Evolutionary conservation across 2,797 vertebrate genomes (phyloP).

Genomic region (Cichlasoma orientale): DNA sequence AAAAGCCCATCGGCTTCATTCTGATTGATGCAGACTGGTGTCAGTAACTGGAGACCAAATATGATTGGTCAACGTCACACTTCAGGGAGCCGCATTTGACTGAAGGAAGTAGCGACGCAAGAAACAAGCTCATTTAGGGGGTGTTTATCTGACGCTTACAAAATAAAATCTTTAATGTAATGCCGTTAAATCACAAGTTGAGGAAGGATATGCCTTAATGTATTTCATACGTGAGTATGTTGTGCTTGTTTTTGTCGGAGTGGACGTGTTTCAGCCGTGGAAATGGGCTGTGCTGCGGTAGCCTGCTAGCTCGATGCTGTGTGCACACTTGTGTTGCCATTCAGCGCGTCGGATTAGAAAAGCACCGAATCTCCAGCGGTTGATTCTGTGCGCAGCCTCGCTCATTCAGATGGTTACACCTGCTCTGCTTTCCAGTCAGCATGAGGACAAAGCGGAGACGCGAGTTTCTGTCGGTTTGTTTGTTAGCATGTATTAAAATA

Average conservation of each 20-base stretch:
- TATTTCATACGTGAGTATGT: constrained; percentile 76
- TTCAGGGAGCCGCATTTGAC: constrained; percentile 37
- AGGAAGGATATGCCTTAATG: constrained; percentile 70
- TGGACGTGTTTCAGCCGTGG: rapidly evolving
- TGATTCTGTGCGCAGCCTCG: not conserved
- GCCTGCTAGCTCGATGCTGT: constrained; percentile 33
- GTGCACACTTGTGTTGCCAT: not conserved
- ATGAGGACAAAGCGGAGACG: not conserved
- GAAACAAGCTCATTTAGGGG: not conserved
- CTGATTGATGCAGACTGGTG: not conserved
- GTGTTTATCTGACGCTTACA: constrained; percentile 2
- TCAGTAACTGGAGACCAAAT: not conserved
- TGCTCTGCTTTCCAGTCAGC: not conserved
- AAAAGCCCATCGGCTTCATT: not conserved
- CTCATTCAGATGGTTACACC: rapidly evolving
- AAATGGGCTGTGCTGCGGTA: not conserved
- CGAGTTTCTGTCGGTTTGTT: not conserved
- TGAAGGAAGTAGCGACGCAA: constrained; percentile 47
- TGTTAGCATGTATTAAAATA: not conserved
- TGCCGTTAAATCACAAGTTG: not conserved
- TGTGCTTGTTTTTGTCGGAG: not conserved
- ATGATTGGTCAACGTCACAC: constrained; percentile 61
- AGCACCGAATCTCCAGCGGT: not conserved
- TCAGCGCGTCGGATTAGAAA: constrained; percentile 7
- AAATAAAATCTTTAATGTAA: constrained; percentile 16